Evolutionary conservation across 1,140 invertebrate species (phyloP).

Genomic region (Bicyclus anynana): DNA sequence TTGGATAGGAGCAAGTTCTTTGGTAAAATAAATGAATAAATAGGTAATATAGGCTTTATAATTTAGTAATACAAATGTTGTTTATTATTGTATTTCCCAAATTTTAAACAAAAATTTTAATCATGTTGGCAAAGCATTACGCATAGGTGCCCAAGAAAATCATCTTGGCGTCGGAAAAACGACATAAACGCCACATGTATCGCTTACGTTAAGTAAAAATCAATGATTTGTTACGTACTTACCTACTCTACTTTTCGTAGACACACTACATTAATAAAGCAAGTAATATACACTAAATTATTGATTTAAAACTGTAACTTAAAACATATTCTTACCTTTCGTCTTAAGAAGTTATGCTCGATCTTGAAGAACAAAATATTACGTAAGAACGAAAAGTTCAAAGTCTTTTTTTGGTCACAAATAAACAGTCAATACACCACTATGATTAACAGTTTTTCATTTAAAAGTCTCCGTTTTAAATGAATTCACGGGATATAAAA

Average conservation of each 20-base stretch:
- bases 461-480: constrained; percentile 8
- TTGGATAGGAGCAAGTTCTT: no score
- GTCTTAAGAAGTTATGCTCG: constrained; percentile 27
- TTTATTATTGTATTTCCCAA: no score
- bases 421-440: constrained; percentile 9
- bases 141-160: neutral
- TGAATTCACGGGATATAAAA: constrained; percentile 16
- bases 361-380: constrained; percentile 50
- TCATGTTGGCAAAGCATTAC: neutral
- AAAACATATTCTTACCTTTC: constrained; percentile 30
- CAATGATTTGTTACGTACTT: constrained; percentile 22
- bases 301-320: neutral
- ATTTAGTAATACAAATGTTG: no score
- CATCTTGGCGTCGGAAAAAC: neutral
- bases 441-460: neutral
- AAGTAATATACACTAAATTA: neutral
- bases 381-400: constrained; percentile 47
- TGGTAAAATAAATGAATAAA: no score
- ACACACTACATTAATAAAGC: neutral
- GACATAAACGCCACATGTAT: constrained; percentile 1
- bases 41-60: no score
- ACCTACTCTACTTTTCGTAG: neutral
- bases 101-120: neutral
- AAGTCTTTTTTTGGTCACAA: constrained; percentile 1
- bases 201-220: constrained; percentile 13